Percentiles rank a stretch among this genome's conserved stretches.
These are phyloP conservation scores for Limanda limanda DNA, from an alignment of 2,113 vertebrate species.

Conservation along the genomic window DNA sequence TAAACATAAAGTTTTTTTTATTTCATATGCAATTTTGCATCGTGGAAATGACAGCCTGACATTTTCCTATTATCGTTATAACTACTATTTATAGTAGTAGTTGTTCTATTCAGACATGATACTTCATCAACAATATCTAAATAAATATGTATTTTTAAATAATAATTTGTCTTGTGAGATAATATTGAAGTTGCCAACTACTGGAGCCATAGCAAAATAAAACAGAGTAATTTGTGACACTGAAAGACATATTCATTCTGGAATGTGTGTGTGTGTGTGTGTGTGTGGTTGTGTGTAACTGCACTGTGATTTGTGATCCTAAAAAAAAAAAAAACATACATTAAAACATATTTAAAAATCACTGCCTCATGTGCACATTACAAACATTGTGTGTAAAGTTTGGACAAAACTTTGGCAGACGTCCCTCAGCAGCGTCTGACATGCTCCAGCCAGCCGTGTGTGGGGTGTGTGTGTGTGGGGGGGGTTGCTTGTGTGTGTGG, in stretches of 20 bases:
- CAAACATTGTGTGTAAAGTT: too few relatives aligned
- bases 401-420: too few relatives aligned
- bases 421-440: conserved; percentile 30
- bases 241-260: not conserved
- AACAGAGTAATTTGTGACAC: not conserved
- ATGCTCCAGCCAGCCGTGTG: conserved; percentile 35
- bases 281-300: not conserved
- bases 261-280: not conserved
- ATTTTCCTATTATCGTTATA: not conserved
- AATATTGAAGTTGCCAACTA: not conserved
- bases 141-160: not conserved
- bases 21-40: not conserved
- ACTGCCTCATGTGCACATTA: too few relatives aligned
- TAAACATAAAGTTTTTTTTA: not conserved
- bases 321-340: too few relatives aligned
- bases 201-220: not conserved
- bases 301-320: too few relatives aligned
- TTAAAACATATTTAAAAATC: too few relatives aligned
- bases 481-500: conserved; percentile 12
- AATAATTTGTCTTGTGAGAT: not conserved
- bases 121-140: not conserved
- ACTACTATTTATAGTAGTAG: not conserved
- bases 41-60: not conserved
- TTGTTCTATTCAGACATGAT: not conserved
- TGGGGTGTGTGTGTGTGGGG: not conserved